Evolutionary conservation across 53 echinoderm and acorn worm genomes (phyloP), one percentile per base, ranked within the genome.

Genomic region (Zoroaster sp.): DNA sequence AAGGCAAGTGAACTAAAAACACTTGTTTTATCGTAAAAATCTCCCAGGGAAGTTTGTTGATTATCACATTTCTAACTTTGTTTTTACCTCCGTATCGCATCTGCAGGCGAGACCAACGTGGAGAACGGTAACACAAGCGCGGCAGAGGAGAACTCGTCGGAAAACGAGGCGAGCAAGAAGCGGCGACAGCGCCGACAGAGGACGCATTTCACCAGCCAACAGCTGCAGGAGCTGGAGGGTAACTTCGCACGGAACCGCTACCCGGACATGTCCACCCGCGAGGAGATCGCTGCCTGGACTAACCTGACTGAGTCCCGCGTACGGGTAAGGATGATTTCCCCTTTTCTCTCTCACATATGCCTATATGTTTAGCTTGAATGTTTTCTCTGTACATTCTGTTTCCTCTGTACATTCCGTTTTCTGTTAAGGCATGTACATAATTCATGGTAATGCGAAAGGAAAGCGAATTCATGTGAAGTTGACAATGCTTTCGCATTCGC

Each of bases 231-330:
- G 83, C 93, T 99, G 40, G 99, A 99, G 89, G 99, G 94, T 0
- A 92, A 96, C 88, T 99, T 96, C 77, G 96, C 99, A 33, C 87
- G 96, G 65, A 99, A 96, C 86, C 90, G 96, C 35, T 96, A 99
- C 66, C 99, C 99, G 38, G 99, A 99, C 80, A 99, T 99, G 99
- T 96, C 99, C 2, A 99, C 99, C 0, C 75, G 99, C 30, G 99
- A 99, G 71, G 99, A 99, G 74, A 99, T 99, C 83, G 87, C 99
- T 4, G 99, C 99, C 20, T 99, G 99, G 99, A 94, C 94, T 15
- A 99, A 99, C 89, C 75, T 99, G 69, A 99, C 99, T 66, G 99
- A 99, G 69, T 86, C 95, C 4, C 77, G 99, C 77, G 99, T 99
- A 63, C 81, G 99, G 93, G 99, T 99, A 72, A 92, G 98, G 69